phyloP scores from a whole-genome alignment of 2,113 vertebrate species.

The Alosa alosa region DNA sequence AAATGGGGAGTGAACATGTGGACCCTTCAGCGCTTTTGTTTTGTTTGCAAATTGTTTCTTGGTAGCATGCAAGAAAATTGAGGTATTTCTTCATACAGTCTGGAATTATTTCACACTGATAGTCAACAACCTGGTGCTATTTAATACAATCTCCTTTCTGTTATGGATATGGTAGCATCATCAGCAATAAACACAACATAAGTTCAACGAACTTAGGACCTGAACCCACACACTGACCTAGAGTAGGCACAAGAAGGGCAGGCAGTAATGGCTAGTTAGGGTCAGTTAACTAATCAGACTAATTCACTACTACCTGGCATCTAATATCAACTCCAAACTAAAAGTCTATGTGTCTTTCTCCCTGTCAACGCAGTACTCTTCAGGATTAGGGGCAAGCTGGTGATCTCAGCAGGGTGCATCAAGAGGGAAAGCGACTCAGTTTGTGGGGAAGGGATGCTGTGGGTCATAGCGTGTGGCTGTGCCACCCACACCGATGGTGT shows the following conservation, averaged over 20 bases:
- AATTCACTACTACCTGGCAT: too few species aligned
- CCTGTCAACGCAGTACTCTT: too few species aligned
- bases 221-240: neutral
- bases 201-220: neutral
- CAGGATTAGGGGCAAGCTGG: too few species aligned
- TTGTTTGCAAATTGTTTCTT: neutral
- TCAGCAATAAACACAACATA: neutral
- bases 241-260: too few species aligned
- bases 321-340: too few species aligned
- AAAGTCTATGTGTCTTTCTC: too few species aligned
- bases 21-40: neutral
- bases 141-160: neutral
- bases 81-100: neutral
- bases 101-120: too few species aligned
- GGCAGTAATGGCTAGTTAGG: too few species aligned
- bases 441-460: constrained; percentile 39
- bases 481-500: constrained; percentile 56
- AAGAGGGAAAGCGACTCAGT: constrained; percentile 26
- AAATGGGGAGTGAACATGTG: neutral
- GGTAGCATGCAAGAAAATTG: neutral
- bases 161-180: neutral
- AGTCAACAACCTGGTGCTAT: neutral
- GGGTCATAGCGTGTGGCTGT: constrained; percentile 30
- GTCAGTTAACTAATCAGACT: too few species aligned
- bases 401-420: too few species aligned